phyloP scores from a whole-genome alignment of 2,113 vertebrate genomes.

The Dicentrarchus labrax region DNA sequence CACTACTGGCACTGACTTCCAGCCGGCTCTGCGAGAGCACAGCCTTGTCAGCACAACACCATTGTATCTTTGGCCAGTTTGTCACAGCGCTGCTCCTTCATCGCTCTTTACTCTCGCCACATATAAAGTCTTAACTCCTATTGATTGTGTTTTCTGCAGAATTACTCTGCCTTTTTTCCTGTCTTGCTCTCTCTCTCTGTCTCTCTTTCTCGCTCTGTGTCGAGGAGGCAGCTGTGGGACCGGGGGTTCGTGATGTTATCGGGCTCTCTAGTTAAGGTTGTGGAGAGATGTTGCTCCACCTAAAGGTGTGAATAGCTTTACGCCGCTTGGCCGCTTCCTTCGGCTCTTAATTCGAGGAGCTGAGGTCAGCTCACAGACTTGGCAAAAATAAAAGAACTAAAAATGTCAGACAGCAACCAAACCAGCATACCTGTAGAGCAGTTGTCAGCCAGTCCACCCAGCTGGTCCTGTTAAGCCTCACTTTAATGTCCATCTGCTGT shows the following conservation, averaged over 20 bases:
- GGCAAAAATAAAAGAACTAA: neutral
- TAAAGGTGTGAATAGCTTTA: slow-evolving; percentile 77
- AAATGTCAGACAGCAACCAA: slow-evolving; percentile 36
- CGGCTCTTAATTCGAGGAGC: slow-evolving; percentile 53
- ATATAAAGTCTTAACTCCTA: neutral
- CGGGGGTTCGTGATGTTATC: neutral
- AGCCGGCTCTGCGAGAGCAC: slow-evolving; percentile 33
- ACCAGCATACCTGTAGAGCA: slow-evolving; percentile 49
- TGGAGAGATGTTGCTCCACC: slow-evolving; percentile 21
- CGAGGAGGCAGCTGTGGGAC: slow-evolving; percentile 55
- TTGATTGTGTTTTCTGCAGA: slow-evolving; percentile 12
- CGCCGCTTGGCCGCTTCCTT: slow-evolving; percentile 68
- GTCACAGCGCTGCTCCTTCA: slow-evolving; percentile 41
- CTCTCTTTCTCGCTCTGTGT: slow-evolving; percentile 41
- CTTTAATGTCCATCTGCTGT: slow-evolving; percentile 40
- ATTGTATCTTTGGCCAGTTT: slow-evolving; percentile 24
- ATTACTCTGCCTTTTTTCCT: slow-evolving; percentile 5
- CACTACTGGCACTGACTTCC: slow-evolving; percentile 38
- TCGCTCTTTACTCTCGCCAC: slow-evolving; percentile 6
- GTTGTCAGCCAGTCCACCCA: slow-evolving; percentile 15
- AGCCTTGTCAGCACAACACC: slow-evolving; percentile 34
- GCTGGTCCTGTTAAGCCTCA: slow-evolving; percentile 33
- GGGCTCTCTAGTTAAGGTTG: slow-evolving; percentile 15
- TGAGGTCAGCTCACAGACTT: slow-evolving; percentile 56
- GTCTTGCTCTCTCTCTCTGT: slow-evolving; percentile 17